These are phyloP conservation scores for Folsomia candida DNA, from an alignment of 2,888 invertebrate species.

Conservation along the genomic window DNA sequence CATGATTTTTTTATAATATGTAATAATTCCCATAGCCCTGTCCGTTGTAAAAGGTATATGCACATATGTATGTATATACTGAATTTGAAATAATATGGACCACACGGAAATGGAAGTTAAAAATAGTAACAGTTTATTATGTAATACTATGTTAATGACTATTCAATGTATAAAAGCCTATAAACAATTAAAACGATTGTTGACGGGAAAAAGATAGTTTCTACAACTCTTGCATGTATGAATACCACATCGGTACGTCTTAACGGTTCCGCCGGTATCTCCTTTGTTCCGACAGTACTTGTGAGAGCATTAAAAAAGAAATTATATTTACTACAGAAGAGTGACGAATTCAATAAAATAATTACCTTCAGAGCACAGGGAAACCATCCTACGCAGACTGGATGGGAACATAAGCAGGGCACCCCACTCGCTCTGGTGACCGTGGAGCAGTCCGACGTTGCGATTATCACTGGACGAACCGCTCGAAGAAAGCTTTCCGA, in stretches of 20 bases:
- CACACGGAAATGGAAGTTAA: too few relatives aligned
- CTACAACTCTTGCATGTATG: constrained; percentile 91
- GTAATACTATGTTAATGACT: not conserved
- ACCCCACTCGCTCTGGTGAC: not conserved
- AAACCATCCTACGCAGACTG: constrained; percentile 73
- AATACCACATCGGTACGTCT: constrained; percentile 86
- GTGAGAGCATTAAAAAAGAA: too few relatives aligned
- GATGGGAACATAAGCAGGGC: constrained; percentile 15
- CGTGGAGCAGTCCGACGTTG: not conserved
- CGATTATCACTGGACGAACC: constrained; percentile 26
- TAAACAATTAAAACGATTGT: not conserved
- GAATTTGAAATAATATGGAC: too few relatives aligned
- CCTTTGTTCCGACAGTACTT: constrained; percentile 65
- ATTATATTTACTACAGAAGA: too few relatives aligned
- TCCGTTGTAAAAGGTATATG: too few relatives aligned
- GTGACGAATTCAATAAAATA: too few relatives aligned
- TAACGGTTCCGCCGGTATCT: constrained; percentile 57
- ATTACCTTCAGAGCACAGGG: constrained; percentile 90
- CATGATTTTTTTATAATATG: not conserved
- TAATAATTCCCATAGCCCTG: not conserved
- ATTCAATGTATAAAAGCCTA: not conserved
- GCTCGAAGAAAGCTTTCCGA: constrained; percentile 37
- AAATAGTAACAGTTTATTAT: too few relatives aligned
- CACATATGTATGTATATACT: too few relatives aligned
- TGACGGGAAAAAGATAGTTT: constrained; percentile 79